phyloP scores from a whole-genome alignment of 2,888 invertebrate genomes.

The Plagodis pulveraria region DNA sequence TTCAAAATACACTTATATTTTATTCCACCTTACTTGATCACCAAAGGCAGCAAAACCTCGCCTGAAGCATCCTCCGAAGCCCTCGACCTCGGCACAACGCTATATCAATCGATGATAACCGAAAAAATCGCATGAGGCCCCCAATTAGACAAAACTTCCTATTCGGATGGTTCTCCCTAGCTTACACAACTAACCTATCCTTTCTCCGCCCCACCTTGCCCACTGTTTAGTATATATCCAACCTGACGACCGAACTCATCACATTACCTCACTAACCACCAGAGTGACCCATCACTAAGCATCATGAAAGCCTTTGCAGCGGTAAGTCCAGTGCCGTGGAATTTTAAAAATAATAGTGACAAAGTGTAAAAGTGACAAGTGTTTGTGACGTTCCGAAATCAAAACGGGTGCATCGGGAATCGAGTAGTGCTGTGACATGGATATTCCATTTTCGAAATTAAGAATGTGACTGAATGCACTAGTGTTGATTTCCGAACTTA shows the following conservation, averaged over 20 bases:
- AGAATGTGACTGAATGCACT: constrained; percentile 38
- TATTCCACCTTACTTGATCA: constrained; percentile 5
- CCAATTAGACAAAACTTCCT: constrained; percentile 78
- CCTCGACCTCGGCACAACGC: constrained; percentile 31
- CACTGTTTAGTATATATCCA: constrained; percentile 73
- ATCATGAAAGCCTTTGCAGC: constrained; percentile 84
- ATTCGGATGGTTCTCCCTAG: constrained; percentile 75
- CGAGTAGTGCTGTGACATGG: constrained; percentile 32
- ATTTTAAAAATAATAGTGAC: constrained; percentile 46
- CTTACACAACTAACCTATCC: constrained; percentile 80
- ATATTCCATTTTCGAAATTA: constrained; percentile 30
- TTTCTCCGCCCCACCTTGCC: constrained; percentile 80
- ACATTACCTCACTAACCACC: constrained; percentile 76
- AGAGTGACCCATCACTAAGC: constrained; percentile 79
- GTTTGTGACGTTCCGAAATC: constrained; percentile 76
- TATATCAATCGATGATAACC: constrained; percentile 34
- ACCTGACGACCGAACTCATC: constrained; percentile 64
- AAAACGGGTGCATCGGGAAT: constrained; percentile 56
- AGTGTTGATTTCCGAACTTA: constrained; percentile 44
- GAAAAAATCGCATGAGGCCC: constrained; percentile 68
- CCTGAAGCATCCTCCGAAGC: constrained; percentile 9
- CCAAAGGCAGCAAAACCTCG: constrained; percentile 5
- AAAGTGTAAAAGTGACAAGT: constrained; percentile 63
- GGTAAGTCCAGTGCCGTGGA: constrained; percentile 76
- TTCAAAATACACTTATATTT: too few species aligned